Percentiles rank a stretch among this genome's conserved stretches.
Conservation (phyloP, 2,888 invertebrate genomes). For the Drosophila paranaensis region DNA sequence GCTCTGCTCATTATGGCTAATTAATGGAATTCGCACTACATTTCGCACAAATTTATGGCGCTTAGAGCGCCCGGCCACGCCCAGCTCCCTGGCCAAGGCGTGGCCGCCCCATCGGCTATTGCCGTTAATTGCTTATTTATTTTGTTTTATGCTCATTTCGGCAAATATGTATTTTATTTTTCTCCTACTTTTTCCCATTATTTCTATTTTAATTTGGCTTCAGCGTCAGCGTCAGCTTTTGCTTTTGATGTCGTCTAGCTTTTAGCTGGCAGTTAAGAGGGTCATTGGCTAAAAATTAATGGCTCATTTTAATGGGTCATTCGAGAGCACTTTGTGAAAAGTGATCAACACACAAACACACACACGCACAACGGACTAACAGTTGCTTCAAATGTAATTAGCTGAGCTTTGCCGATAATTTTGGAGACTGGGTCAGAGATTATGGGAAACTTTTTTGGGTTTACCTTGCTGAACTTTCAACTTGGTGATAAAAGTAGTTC, state of each 20-base stretch:
- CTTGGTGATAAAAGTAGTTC: constrained; percentile 14
- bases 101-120: constrained; percentile 9
- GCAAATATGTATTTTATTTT: constrained; percentile 31
- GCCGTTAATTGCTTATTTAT: constrained; percentile 73
- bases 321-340: constrained; percentile 67
- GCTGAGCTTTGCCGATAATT: constrained; percentile 22
- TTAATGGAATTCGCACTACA: constrained; percentile 79
- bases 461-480: constrained; percentile 53
- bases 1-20: constrained; percentile 66
- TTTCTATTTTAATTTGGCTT: constrained; percentile 49
- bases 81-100: not conserved
- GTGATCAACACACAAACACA: constrained; percentile 47
- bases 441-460: constrained; percentile 31
- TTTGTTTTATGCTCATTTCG: constrained; percentile 59
- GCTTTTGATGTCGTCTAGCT: constrained; percentile 17
- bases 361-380: not conserved
- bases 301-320: constrained; percentile 74
- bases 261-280: constrained; percentile 52
- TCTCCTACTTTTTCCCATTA: constrained; percentile 21
- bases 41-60: constrained; percentile 59
- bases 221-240: not conserved
- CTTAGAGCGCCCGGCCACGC: constrained; percentile 14
- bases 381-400: constrained; percentile 47
- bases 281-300: constrained; percentile 73
- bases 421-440: constrained; percentile 36